Percentiles rank a stretch among this genome's conserved stretches.
Conservation (phyloP, 2,888 invertebrate genomes). For the Cryptus armator region DNA sequence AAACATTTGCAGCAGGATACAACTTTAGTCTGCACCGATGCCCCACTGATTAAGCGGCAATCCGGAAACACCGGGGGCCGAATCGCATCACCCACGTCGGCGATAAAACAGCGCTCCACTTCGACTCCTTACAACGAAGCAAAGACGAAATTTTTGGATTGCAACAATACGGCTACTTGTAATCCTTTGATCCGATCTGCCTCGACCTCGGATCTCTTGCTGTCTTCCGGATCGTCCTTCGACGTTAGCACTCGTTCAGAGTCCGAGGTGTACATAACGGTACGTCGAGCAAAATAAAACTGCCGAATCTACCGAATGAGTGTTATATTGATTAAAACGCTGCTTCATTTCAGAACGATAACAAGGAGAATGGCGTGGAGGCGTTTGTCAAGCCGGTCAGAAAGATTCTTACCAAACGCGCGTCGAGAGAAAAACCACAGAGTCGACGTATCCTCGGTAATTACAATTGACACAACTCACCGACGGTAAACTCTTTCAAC, state of each 20-base stretch:
- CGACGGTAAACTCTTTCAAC: constrained; percentile 28
- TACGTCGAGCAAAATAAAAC: constrained; percentile 6
- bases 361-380: constrained; percentile 77
- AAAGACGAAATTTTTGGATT: constrained; percentile 54
- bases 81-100: constrained; percentile 11
- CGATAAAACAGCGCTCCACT: constrained; percentile 50
- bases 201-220: constrained; percentile 75
- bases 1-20: constrained; percentile 46
- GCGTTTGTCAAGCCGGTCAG: constrained; percentile 68
- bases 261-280: constrained; percentile 70
- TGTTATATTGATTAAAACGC: constrained; percentile 19
- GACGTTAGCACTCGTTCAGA: constrained; percentile 74
- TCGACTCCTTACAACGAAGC: constrained; percentile 71
- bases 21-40: constrained; percentile 34
- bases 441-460: constrained; percentile 73
- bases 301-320: background rate
- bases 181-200: constrained; percentile 70
- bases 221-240: constrained; percentile 68
- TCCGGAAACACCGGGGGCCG: constrained; percentile 48
- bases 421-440: constrained; percentile 69
- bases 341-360: constrained; percentile 66
- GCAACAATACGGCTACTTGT: constrained; percentile 53
- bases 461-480: constrained; percentile 70
- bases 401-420: constrained; percentile 67
- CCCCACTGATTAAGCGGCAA: constrained; percentile 38